Conservation (phyloP, 2,888 invertebrate species). For the Callosobruchus maculatus region DNA sequence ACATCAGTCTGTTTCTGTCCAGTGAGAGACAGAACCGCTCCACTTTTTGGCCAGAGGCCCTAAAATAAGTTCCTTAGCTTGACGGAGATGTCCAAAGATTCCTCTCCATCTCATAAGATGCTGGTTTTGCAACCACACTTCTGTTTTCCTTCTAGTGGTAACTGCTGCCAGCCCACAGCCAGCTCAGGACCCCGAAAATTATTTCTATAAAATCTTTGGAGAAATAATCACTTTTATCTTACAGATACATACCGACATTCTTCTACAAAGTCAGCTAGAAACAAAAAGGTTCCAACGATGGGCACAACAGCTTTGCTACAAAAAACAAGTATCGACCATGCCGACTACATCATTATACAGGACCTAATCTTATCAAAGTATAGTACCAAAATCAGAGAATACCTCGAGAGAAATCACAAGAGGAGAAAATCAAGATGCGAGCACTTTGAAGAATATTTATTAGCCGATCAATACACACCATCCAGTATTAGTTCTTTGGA, state of each 20-base stretch:
- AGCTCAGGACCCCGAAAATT: no score
- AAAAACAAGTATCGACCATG: neutral
- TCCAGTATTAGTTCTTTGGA: neutral
- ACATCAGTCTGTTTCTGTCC: no score
- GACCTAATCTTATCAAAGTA: neutral
- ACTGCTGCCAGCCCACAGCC: no score
- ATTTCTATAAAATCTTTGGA: no score
- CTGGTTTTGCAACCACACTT: no score
- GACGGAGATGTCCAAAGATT: no score
- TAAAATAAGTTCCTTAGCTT: no score
- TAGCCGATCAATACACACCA: neutral
- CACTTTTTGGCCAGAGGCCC: no score
- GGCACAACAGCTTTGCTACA: neutral
- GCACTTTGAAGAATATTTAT: neutral
- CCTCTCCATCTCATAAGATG: no score
- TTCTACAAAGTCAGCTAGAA: neutral
- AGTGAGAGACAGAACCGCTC: no score
- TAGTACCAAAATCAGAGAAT: neutral
- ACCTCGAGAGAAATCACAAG: neutral
- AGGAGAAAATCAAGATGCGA: neutral
- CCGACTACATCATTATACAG: neutral
- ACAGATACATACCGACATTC: neutral
- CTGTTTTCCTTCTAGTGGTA: no score
- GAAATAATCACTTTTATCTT: no score
- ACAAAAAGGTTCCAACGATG: neutral